A percentile compares a stretch with the other conserved stretches of the same genome.
These are phyloP conservation scores for Phymorhynchus buccinoides DNA, from an alignment of 1,140 invertebrate genomes.

Conservation along the genomic window DNA sequence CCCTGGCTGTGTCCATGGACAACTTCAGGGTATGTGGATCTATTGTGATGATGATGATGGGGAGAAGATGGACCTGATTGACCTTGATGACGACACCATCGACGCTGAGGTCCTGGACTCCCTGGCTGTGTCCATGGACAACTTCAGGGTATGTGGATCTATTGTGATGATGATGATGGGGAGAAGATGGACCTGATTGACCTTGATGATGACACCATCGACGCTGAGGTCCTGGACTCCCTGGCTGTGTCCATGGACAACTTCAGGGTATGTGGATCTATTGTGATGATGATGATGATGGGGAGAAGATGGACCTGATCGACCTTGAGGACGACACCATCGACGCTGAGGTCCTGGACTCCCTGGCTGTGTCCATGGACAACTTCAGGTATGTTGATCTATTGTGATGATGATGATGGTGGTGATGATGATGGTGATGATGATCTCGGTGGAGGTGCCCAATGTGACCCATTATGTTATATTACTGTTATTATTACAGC, in stretches of 20 bases:
- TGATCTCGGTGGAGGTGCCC: no score
- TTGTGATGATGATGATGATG: no score
- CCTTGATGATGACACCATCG: constrained; percentile 98
- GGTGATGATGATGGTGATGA: no score
- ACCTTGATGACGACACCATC: constrained; percentile 99
- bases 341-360: constrained; percentile 98
- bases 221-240: constrained; percentile 98
- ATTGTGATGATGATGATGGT: no score
- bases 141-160: constrained; percentile 92
- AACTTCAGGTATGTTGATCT: no score
- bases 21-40: constrained; percentile 90
- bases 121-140: constrained; percentile 98
- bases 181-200: constrained; percentile 99
- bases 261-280: constrained; percentile 90
- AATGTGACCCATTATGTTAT: no score
- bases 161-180: no score
- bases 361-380: constrained; percentile 98
- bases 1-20: constrained; percentile 98
- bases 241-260: constrained; percentile 99
- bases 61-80: constrained; percentile 99
- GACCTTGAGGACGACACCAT: constrained; percentile 99
- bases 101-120: constrained; percentile 99
- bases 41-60: no score
- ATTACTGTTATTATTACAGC: no score
- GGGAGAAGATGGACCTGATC: constrained; percentile 99